These are phyloP conservation scores for Gnathonemus longibarbis DNA, from an alignment of 2,113 vertebrate species.

Conservation along the genomic window DNA sequence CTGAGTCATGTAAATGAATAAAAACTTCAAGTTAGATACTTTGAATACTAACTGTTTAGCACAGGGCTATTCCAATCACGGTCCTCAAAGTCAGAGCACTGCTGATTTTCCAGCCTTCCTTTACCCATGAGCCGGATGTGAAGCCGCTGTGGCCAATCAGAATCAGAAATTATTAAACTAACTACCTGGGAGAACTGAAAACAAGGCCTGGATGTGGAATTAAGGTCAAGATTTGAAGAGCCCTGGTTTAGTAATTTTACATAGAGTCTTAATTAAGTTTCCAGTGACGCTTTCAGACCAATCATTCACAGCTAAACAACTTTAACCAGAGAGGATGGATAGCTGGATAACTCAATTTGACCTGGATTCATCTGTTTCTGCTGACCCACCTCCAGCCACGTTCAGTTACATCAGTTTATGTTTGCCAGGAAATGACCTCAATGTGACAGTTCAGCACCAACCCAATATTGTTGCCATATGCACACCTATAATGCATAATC, in stretches of 20 bases:
- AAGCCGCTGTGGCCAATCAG: background rate
- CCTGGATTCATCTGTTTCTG: background rate
- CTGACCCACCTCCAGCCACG: background rate
- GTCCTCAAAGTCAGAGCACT: background rate
- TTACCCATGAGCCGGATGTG: background rate
- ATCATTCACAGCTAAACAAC: background rate
- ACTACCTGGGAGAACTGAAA: background rate
- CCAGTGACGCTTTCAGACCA: background rate
- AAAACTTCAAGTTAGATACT: background rate
- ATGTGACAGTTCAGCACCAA: background rate
- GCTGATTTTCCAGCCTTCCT: background rate
- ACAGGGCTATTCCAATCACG: background rate
- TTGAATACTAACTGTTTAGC: background rate
- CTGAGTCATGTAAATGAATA: background rate
- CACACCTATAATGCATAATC: background rate
- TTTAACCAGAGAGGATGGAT: background rate
- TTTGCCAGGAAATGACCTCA: background rate
- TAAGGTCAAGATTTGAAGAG: background rate
- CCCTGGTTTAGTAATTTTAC: background rate
- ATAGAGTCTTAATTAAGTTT: background rate
- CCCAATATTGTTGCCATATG: background rate
- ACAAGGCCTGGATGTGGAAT: background rate
- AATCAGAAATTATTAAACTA: background rate
- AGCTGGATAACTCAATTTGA: background rate
- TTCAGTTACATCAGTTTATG: background rate